phyloP scores from a whole-genome alignment of 2,797 vertebrate genomes.

The Hydrolagus colliei region DNA sequence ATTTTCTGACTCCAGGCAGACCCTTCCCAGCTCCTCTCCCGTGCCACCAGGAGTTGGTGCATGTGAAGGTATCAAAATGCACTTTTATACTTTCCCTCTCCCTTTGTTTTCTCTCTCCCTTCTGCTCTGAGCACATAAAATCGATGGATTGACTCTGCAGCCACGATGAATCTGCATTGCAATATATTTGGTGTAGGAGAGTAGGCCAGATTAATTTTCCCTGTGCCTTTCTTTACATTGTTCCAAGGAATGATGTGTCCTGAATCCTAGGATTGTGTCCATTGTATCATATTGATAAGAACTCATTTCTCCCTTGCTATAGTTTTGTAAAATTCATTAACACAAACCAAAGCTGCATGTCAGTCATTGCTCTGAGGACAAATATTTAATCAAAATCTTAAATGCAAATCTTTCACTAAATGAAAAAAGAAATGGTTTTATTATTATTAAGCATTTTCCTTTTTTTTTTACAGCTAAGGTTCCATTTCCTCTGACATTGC shows the following conservation, averaged over 20 bases:
- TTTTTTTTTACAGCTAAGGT: constrained; percentile 74
- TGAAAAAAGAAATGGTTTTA: neutral
- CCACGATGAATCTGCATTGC: too few relatives aligned
- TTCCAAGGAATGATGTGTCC: neutral
- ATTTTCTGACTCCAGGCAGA: too few relatives aligned
- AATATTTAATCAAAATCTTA: neutral
- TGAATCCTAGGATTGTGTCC: too few relatives aligned
- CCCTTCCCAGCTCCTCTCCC: too few relatives aligned
- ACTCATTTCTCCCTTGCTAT: neutral
- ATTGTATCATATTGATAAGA: neutral
- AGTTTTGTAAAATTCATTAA: neutral
- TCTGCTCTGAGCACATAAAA: neutral
- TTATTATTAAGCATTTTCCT: neutral
- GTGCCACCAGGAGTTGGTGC: too few relatives aligned
- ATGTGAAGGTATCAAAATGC: neutral
- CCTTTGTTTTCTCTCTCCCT: neutral
- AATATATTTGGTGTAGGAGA: too few relatives aligned
- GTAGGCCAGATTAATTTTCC: neutral
- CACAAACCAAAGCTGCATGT: neutral
- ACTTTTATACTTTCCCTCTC: neutral
- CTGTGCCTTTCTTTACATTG: neutral
- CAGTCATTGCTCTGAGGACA: neutral
- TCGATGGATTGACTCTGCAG: neutral
- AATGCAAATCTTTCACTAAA: neutral
- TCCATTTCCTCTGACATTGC: constrained; percentile 89